Base-by-base conservation (phyloP, 2,888 invertebrate genomes). In the Lasioglossum oenotherae region DNA sequence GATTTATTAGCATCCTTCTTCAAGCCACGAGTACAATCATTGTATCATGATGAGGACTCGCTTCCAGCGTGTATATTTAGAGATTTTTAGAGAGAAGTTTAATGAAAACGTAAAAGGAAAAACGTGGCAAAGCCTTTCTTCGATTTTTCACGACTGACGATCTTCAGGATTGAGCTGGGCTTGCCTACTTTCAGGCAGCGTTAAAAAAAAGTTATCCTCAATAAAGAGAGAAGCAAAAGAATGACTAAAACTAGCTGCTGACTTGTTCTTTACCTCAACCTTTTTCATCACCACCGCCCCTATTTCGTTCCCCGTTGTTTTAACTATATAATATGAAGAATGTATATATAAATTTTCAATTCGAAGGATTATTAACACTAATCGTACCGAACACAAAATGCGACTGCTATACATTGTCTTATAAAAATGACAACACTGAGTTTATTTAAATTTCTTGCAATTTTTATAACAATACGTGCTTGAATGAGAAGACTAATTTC, bases 201-300 rank as follows among this genome's bases (percentile, higher is more conserved):
- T 90, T 87, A 84, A 57, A 86, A 84, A 84, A 87, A 86, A 88
- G 79, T 90, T 90, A 90, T 89, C 89, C 89, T 90, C 83, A 90
- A 90, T 90, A 90, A 90, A 90, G 87, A 90, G 87, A 90, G 85
- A 89, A 90, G 72, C 79, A 87, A 89, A 80, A 87, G 84, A 88
- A 90, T 86, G 80, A 87, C 53, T 76, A 87, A 87, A 87, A 81
- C 38, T 57, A 74, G 69, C 31, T 31, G 19, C 31, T 64, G 64
- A 19, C 31, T 64, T 14, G 19, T 64, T 31, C 64, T 64, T 64
- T 6, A 19, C 31, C 31, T 64, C 64, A 19, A 64, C 31, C 64
- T 31, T 64, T 14, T 35, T 31, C 19, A 31, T 64, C 6, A 31
- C 1, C 16, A 4, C 10, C 0, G 4, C 16, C 4, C 46, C 46